Evolutionary conservation across 2,888 invertebrate genomes (phyloP).

Genomic region (Syrista parreyssii): DNA sequence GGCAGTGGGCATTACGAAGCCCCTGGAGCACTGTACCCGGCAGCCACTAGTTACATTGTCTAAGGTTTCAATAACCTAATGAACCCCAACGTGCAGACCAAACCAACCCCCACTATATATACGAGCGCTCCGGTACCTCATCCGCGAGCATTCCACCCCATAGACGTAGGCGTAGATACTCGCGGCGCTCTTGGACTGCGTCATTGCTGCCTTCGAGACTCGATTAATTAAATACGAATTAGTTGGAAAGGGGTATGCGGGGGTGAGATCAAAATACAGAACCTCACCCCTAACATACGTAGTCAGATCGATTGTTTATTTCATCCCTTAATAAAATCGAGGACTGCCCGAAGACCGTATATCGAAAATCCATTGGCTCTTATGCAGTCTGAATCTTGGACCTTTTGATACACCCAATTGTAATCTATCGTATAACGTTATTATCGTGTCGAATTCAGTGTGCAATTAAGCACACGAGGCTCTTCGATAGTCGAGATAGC

Average conservation of each 20-base stretch:
- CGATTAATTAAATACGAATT: constrained; percentile 57
- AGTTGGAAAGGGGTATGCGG: constrained; percentile 17
- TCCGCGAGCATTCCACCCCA: not conserved
- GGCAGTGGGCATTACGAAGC: constrained; percentile 60
- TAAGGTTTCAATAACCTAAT: constrained; percentile 65
- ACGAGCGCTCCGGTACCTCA: not conserved
- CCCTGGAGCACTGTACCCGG: constrained; percentile 49
- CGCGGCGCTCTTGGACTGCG: constrained; percentile 16
- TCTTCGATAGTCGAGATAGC: not conserved
- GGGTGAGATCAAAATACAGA: not conserved
- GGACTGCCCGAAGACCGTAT: not conserved
- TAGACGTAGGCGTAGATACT: not conserved
- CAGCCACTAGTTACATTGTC: constrained; percentile 57
- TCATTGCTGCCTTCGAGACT: constrained; percentile 24
- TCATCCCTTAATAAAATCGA: not conserved
- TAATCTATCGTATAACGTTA: not conserved
- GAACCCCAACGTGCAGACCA: constrained; percentile 48
- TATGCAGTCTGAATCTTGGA: not conserved
- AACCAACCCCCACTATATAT: constrained; percentile 27
- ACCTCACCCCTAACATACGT: not conserved
- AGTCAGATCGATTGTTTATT: not conserved
- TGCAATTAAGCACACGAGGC: not conserved
- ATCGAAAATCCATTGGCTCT: not conserved
- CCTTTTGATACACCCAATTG: not conserved
- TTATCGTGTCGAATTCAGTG: not conserved